phyloP scores from a whole-genome alignment of 2,797 vertebrate species.

The Margarornis squamiger region DNA sequence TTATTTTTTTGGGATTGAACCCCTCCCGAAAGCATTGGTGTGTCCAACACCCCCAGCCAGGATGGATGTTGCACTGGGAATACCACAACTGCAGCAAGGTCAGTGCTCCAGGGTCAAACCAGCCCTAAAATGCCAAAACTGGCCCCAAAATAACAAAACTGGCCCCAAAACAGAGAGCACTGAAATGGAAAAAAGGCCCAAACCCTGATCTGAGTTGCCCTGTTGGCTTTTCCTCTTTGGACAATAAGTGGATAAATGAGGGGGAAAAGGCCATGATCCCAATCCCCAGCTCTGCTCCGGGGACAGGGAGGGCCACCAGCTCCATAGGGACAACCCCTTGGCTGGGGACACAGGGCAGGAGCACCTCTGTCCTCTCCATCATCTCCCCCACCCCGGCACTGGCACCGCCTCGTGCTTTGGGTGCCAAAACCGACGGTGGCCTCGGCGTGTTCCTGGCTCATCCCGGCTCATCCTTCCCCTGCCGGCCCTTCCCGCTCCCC shows the following conservation, averaged over 20 bases:
- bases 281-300: background rate
- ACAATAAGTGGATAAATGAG: background rate
- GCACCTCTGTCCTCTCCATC: fast-evolving
- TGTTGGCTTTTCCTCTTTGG: background rate
- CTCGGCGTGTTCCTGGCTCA: fast-evolving
- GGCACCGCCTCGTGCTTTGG: background rate
- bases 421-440: fast-evolving
- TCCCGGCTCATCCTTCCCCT: background rate
- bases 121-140: background rate
- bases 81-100: background rate
- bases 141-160: background rate
- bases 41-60: fast-evolving
- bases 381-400: too few species aligned
- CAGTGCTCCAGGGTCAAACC: background rate
- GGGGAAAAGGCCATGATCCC: fast-evolving
- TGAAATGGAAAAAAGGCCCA: background rate
- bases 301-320: fast-evolving
- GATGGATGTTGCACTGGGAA: background rate
- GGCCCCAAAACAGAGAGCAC: fast-evolving
- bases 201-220: too few species aligned
- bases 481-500: background rate
- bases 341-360: background rate
- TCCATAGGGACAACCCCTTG: background rate
- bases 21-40: fast-evolving
- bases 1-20: fast-evolving